Base-by-base conservation (phyloP, 2,888 invertebrate species). In the Tryphoninae sp. region DNA sequence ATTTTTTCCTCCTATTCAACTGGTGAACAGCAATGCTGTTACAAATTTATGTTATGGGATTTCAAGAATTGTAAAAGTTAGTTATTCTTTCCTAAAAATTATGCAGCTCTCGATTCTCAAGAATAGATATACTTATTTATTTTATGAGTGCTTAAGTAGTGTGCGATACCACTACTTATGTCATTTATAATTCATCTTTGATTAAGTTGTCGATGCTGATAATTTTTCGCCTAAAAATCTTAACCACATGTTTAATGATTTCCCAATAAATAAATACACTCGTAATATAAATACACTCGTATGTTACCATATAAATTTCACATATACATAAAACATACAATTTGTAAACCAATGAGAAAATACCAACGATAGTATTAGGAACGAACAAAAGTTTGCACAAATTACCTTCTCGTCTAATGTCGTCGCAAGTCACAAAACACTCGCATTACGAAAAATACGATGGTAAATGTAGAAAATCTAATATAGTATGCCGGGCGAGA, bases 401-500 rank as follows among this genome's bases (percentile, higher is more conserved):
- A 77, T 11, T 69, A 77, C 77, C 77, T 69, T 26, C 11, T 22
- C 53, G 13, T 42, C 51, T 49, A 49, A 59, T 16, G 26, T 53
- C 8, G n/a, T 64, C 26, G 16, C 51, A 23, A 69, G 40, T 23
- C 23, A 40, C 61, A 69, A 22, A 59, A 72, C 26, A 42, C 61
- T 53, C 19, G 45, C 69, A 77, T 69, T 53, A 19, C 9, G 53
- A 19, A 40, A 23, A 13, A 16, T 11, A 40, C 16, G 16, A 16
- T 13, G 13, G 13, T 19, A 19, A 61, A 51, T 45, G 13, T 45
- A 45, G 13, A 45, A 45, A 45, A 13, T 45, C 45, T 45, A 45
- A 13, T 45, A 45, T 45, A 45, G 13, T 13, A 45, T 45, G 13
- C 33, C 33, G 13, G 45, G 3, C 45, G 45, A 45, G 45, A 13